phyloP scores from a whole-genome alignment of 2,797 vertebrate genomes.

The Pithecia hirsuta region DNA sequence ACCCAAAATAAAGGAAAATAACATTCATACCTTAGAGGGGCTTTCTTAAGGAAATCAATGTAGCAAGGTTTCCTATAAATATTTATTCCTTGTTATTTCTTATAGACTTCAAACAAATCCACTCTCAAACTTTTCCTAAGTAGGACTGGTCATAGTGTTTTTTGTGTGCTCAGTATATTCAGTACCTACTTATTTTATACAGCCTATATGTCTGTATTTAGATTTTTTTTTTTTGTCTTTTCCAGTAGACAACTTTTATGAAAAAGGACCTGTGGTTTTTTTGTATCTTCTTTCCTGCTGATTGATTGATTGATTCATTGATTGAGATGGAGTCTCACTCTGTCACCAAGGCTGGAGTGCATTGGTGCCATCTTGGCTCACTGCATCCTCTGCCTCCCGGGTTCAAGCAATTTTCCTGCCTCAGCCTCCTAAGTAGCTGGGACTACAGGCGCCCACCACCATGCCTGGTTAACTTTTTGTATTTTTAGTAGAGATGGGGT shows the following conservation, averaged over 20 bases:
- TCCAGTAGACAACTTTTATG: not conserved
- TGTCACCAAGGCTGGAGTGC: no score
- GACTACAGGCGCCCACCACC: no score
- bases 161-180: not conserved
- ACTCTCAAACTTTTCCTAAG: not conserved
- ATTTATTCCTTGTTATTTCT: not conserved
- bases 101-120: not conserved
- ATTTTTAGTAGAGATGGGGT: no score
- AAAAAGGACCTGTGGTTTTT: not conserved
- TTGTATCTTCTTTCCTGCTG: not conserved
- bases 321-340: no score
- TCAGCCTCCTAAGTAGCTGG: no score
- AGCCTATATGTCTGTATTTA: not conserved
- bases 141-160: not conserved
- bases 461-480: no score
- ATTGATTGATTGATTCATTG: no score
- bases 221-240: not conserved
- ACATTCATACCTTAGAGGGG: not conserved
- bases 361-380: no score
- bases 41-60: not conserved
- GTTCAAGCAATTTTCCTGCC: no score
- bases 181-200: not conserved
- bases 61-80: not conserved
- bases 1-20: not conserved
- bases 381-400: no score